phyloP scores from a whole-genome alignment of 2,113 vertebrate species.

The Balaenoptera acutorostrata region DNA sequence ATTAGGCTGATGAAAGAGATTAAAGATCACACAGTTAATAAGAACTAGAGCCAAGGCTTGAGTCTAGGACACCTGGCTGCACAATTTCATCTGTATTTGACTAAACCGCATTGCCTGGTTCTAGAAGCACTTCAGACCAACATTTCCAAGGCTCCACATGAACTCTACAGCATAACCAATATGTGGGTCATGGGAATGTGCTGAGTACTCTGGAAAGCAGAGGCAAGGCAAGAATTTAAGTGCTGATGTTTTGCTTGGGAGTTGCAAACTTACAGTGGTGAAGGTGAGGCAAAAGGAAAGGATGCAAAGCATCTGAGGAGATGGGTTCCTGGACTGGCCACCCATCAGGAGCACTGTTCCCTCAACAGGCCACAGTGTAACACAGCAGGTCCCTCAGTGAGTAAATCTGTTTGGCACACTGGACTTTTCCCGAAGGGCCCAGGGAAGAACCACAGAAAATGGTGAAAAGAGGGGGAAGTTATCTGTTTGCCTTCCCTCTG shows the following conservation, averaged over 20 bases:
- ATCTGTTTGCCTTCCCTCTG: not conserved
- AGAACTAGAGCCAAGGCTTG: not conserved
- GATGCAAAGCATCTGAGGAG: not conserved
- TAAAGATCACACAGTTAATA: not conserved
- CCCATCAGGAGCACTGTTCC: not conserved
- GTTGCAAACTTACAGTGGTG: no score
- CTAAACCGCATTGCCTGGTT: not conserved
- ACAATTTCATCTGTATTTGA: not conserved
- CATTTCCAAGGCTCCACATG: not conserved
- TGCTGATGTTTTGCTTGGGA: not conserved
- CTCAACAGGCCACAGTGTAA: not conserved
- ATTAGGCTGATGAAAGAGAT: not conserved
- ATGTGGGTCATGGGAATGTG: rapidly evolving
- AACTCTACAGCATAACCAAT: not conserved
- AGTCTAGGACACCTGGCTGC: not conserved
- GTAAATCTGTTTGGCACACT: not conserved
- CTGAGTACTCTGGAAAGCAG: not conserved
- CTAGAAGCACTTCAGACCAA: not conserved
- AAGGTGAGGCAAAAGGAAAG: not conserved
- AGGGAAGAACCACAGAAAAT: not conserved
- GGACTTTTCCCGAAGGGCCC: not conserved
- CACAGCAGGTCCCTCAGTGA: no score
- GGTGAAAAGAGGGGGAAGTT: not conserved
- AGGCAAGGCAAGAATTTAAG: not conserved
- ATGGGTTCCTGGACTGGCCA: not conserved